phyloP scores from a whole-genome alignment of 2,113 vertebrate species.

The Anoplopoma fimbria region DNA sequence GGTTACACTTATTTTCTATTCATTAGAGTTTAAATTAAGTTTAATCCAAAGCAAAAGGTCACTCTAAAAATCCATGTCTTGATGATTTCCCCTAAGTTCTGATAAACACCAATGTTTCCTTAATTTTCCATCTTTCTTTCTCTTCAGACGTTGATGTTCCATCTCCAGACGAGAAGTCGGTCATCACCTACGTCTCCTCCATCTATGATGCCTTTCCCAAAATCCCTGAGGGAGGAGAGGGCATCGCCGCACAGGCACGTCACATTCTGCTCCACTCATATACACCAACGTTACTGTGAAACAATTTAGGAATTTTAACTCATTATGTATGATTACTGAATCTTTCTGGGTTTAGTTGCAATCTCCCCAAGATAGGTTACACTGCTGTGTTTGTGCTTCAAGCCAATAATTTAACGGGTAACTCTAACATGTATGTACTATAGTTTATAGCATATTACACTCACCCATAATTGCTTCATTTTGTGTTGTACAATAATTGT shows the following conservation, averaged over 20 bases:
- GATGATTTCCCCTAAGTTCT: neutral
- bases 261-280: neutral
- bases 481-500: neutral
- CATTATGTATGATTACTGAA: neutral
- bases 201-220: constrained; percentile 99
- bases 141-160: constrained; percentile 94
- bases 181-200: constrained; percentile 98
- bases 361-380: neutral
- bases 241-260: constrained; percentile 91
- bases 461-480: neutral
- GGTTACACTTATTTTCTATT: neutral
- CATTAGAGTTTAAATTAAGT: neutral
- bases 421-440: neutral
- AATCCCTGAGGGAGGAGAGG: constrained; percentile 97
- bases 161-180: constrained; percentile 97
- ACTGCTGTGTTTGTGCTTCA: neutral
- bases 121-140: neutral
- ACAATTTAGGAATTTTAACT: neutral
- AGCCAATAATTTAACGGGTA: neutral
- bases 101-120: neutral
- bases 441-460: neutral
- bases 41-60: neutral
- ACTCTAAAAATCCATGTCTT: neutral
- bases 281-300: neutral
- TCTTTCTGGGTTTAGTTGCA: neutral